phyloP scores from a whole-genome alignment of 2,888 invertebrate genomes.

The Leptodirus hochenwartii region DNA sequence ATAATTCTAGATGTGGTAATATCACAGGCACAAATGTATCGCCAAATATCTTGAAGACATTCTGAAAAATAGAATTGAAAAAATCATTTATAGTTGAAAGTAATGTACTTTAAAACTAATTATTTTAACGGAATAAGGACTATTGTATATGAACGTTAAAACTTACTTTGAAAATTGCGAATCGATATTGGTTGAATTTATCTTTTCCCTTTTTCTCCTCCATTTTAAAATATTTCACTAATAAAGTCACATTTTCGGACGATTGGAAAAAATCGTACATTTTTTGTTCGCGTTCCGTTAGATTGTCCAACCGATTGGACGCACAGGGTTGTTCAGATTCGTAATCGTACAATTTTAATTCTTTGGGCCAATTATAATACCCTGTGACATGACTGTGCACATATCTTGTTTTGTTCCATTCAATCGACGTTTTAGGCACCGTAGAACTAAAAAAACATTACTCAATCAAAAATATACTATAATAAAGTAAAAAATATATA shows the following conservation, averaged over 20 bases:
- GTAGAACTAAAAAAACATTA: too few species aligned
- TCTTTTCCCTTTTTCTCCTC: conserved; percentile 80
- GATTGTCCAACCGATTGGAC: conserved; percentile 31
- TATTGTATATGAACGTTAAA: conserved; percentile 4
- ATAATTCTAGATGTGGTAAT: conserved; percentile 40
- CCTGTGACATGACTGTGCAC: conserved; percentile 45
- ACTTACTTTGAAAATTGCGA: conserved; percentile 53
- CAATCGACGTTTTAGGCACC: conserved; percentile 40
- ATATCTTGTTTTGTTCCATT: conserved; percentile 57
- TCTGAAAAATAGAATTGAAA: background rate
- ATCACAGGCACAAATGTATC: conserved; percentile 31
- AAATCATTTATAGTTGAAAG: background rate
- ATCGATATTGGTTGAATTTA: conserved; percentile 51
- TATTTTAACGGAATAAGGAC: background rate
- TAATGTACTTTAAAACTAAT: conserved; percentile 2
- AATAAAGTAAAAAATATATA: too few species aligned
- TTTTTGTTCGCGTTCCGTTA: conserved; percentile 44
- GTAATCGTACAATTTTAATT: conserved; percentile 39
- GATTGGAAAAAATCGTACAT: conserved; percentile 50
- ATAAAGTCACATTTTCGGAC: conserved; percentile 43
- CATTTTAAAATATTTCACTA: conserved; percentile 54
- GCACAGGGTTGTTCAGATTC: conserved; percentile 31
- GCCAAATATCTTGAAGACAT: background rate
- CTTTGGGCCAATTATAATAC: conserved; percentile 33
- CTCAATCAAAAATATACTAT: too few species aligned